Evolutionary conservation across 2,888 invertebrate species (phyloP), one percentile per base, ranked within the genome.

Genomic region (Nebria salina): DNA sequence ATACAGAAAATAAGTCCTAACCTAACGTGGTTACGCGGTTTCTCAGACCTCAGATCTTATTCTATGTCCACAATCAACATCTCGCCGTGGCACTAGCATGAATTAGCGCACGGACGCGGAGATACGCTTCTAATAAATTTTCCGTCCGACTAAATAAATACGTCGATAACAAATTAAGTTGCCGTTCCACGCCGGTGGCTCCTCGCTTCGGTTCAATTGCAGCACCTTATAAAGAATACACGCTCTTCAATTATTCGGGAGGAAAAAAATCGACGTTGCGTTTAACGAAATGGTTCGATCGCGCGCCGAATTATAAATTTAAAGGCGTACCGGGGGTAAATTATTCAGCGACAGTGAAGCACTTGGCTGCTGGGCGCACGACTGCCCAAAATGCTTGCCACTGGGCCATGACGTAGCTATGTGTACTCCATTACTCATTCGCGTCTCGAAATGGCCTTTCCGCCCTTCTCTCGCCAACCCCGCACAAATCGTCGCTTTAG

Each of bases 111-210:
- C 34, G 34, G 34, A 34, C 34, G 34, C 34, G 34, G 34, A 34
- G 34, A 34, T 34, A 34, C 34, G 34, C 34, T 34, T 34, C 34
- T 34, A 34, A 34, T 34, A 54, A 54, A 54, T 54, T 8, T 54
- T 54, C 54, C 54, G 11, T 54, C 6, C 7, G 8, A 54, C 54
- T 54, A 54, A 54, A 54, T 54, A 54, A 54, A 54, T 54, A 13
- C 54, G 54, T 54, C 54, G 54, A 54, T 54, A 54, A 54, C 54
- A 54, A 54, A 54, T 54, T 54, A 54, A 54, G 54, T 54, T 54
- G 54, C 11, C 54, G 54, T 54, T 54, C 54, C 54, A 54, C 11
- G 54, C 54, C 54, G 54, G 54, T 11, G 11, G 54, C 11, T 13
- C 54, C 11, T 54, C 13, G 8, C 54, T 11, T 54, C 54, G 54